Evolutionary conservation across 2,797 vertebrate genomes (phyloP).

Genomic region (Staurois parvus): DNA sequence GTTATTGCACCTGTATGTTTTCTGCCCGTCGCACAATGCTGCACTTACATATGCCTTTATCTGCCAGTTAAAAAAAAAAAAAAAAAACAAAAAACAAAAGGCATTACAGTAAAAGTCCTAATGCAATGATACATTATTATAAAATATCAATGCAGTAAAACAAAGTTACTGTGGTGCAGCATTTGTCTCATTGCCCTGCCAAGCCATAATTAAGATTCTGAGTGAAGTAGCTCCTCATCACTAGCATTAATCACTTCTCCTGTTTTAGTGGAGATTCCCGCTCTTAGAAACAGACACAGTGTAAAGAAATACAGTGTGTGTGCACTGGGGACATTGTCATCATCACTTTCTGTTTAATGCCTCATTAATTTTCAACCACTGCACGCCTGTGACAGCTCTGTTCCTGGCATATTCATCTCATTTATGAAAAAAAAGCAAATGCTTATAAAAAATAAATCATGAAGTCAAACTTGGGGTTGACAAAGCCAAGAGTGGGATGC

Average conservation of each 20-base stretch:
- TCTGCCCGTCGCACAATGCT: too few relatives aligned
- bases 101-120: too few relatives aligned
- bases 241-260: conserved; percentile 42
- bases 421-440: conserved; percentile 55
- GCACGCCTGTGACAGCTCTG: conserved; percentile 42
- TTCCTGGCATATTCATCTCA: conserved; percentile 56
- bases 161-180: not conserved
- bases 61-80: too few relatives aligned
- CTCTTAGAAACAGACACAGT: conserved; percentile 31
- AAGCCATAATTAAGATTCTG: conserved; percentile 27
- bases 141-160: not conserved
- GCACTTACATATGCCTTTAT: too few relatives aligned
- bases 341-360: conserved; percentile 60
- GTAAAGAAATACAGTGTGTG: conserved; percentile 44
- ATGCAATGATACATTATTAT: too few relatives aligned
- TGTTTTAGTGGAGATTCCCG: conserved; percentile 41
- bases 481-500: conserved; percentile 16
- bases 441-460: conserved; percentile 57
- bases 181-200: conserved; percentile 17
- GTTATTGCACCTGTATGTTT: too few relatives aligned
- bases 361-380: conserved; percentile 56
- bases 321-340: conserved; percentile 51
- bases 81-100: too few relatives aligned
- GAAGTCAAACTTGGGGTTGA: conserved; percentile 49
- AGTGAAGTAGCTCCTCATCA: conserved; percentile 31